Evolutionary conservation across 2,113 vertebrate genomes (phyloP).

Genomic region (Microtus richardsoni): DNA sequence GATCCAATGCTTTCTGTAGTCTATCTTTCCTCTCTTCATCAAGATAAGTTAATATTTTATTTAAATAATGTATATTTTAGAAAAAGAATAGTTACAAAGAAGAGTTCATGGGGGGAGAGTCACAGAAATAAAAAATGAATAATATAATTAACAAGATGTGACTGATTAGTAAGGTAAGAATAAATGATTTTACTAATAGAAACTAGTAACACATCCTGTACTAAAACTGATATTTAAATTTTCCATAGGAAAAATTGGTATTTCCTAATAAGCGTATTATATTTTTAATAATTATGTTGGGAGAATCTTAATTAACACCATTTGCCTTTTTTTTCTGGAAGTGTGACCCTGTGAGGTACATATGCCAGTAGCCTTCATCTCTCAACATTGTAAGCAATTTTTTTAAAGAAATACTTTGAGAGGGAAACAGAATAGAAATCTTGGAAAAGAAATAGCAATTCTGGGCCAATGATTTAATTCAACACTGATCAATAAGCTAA

Average conservation of each 20-base stretch:
- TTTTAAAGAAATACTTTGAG: constrained; percentile 41
- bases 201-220: neutral
- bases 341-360: neutral
- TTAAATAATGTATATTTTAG: neutral
- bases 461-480: constrained; percentile 55
- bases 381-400: constrained; percentile 42
- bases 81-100: neutral
- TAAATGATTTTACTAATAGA: neutral
- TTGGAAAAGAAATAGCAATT: constrained; percentile 43
- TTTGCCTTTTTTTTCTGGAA: neutral
- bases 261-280: neutral
- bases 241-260: neutral
- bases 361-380: neutral
- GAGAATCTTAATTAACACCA: neutral
- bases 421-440: neutral
- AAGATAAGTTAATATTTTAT: neutral
- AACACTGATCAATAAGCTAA: neutral
- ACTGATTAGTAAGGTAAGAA: neutral
- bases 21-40: neutral
- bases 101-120: neutral
- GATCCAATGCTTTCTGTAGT: neutral
- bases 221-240: neutral
- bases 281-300: neutral
- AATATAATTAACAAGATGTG: neutral
- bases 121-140: neutral